These are phyloP conservation scores for Lasioglossum lativentre DNA, from an alignment of 2,888 invertebrate genomes.

Conservation along the genomic window DNA sequence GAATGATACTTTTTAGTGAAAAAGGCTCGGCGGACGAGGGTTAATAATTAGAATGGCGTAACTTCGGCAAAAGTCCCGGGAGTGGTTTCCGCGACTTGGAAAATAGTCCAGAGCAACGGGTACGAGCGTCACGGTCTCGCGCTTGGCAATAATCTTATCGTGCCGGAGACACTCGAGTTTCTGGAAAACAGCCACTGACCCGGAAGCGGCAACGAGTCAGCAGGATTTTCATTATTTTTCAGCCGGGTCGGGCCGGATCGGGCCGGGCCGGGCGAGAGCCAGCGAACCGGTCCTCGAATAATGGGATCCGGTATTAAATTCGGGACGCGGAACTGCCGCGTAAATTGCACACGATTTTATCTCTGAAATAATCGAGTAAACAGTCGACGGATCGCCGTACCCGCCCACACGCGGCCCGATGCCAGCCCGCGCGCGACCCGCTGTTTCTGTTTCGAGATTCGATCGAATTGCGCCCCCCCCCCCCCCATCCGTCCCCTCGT, in stretches of 20 bases:
- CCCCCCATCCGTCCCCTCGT: neutral
- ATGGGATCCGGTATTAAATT: constrained; percentile 30
- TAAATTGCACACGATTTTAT: constrained; percentile 18
- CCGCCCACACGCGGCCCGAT: neutral
- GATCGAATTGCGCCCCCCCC: neutral
- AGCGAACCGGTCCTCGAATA: constrained; percentile 18
- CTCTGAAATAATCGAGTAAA: constrained; percentile 6
- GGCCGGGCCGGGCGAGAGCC: neutral
- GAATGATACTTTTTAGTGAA: neutral
- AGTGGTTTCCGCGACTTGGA: neutral
- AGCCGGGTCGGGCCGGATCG: neutral
- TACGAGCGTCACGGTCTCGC: neutral
- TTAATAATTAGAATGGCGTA: neutral
- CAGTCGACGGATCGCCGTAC: neutral
- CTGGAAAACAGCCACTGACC: constrained; percentile 23
- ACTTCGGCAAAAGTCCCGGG: neutral
- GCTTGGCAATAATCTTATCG: constrained; percentile 8
- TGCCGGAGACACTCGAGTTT: constrained; percentile 5
- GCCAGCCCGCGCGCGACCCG: neutral
- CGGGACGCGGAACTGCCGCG: neutral
- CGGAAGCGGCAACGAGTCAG: constrained; percentile 31
- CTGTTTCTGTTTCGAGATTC: neutral
- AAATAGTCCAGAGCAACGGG: neutral
- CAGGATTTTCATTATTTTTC: constrained; percentile 33
- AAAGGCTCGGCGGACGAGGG: neutral